Evolutionary conservation across 2,888 invertebrate genomes (phyloP).

Genomic region (Ditylenchus weischeri): DNA sequence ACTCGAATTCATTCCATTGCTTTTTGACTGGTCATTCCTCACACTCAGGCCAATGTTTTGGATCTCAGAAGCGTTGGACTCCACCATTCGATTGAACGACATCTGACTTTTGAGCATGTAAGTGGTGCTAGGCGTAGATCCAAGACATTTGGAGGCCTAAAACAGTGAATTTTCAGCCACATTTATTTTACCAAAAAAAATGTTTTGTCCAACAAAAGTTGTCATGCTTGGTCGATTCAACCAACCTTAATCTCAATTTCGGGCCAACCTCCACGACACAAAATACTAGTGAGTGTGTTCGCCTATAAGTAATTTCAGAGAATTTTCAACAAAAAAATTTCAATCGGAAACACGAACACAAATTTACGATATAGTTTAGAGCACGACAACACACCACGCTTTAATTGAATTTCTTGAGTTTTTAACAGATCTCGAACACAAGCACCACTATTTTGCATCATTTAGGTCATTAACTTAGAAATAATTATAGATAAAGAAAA

Average conservation of each 20-base stretch:
- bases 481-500: neutral
- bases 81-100: slow-evolving; percentile 55
- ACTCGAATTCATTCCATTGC: neutral
- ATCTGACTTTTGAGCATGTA: slow-evolving; percentile 75
- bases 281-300: neutral
- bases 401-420: too few relatives aligned
- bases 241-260: slow-evolving; percentile 10
- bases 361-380: too few relatives aligned
- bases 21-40: neutral
- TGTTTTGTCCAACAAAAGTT: neutral
- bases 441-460: too few relatives aligned
- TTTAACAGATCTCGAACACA: too few relatives aligned
- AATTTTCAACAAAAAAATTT: neutral
- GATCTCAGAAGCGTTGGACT: slow-evolving; percentile 49
- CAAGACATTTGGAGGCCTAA: slow-evolving; percentile 84
- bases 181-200: too few relatives aligned
- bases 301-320: slow-evolving; percentile 2
- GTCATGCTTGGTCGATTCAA: neutral
- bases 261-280: slow-evolving; percentile 8
- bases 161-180: slow-evolving; percentile 24
- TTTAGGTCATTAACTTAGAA: too few relatives aligned
- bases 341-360: too few relatives aligned
- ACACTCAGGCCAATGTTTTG: slow-evolving; percentile 29
- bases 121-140: slow-evolving; percentile 86
- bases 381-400: too few relatives aligned